Conservation (phyloP, 2,888 invertebrate genomes). For the Ptychoptera contaminata region DNA sequence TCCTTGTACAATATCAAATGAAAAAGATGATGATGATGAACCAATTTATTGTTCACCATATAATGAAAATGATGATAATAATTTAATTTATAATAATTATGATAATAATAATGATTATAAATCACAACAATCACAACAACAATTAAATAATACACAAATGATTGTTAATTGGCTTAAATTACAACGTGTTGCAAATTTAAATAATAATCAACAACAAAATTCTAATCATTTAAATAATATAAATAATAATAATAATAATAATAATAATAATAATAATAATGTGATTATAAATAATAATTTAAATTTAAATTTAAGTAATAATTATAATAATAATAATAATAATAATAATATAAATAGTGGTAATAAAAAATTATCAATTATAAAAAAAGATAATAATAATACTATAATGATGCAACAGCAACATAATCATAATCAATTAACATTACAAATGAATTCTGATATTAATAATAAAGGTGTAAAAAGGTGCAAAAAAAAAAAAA, state of each 20-base stretch:
- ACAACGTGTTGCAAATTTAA: too few relatives aligned
- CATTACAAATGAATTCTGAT: conserved; percentile 30
- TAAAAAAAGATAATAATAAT: conserved; percentile 6
- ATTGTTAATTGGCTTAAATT: too few relatives aligned
- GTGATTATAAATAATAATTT: neutral
- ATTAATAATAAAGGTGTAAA: conserved; percentile 9
- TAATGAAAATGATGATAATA: conserved; percentile 25
- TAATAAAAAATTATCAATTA: neutral
- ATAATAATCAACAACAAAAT: neutral
- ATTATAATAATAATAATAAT: too few relatives aligned
- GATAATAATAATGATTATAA: conserved; percentile 18
- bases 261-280: conserved; percentile 1
- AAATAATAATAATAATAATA: neutral
- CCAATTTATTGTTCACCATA: conserved; percentile 48
- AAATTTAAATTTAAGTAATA: neutral
- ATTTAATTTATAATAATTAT: conserved; percentile 17
- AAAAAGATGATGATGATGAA: conserved; percentile 35
- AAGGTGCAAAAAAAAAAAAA: neutral
- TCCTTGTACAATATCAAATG: too few relatives aligned
- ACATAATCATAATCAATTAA: conserved; percentile 47
- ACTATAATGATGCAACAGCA: too few relatives aligned
- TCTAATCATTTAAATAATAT: neutral
- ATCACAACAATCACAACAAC: conserved; percentile 14
- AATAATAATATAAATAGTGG: too few relatives aligned
- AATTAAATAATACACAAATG: neutral